Evolutionary conservation across 2,797 vertebrate genomes (phyloP).

Genomic region (Sebastolobus alascanus): DNA sequence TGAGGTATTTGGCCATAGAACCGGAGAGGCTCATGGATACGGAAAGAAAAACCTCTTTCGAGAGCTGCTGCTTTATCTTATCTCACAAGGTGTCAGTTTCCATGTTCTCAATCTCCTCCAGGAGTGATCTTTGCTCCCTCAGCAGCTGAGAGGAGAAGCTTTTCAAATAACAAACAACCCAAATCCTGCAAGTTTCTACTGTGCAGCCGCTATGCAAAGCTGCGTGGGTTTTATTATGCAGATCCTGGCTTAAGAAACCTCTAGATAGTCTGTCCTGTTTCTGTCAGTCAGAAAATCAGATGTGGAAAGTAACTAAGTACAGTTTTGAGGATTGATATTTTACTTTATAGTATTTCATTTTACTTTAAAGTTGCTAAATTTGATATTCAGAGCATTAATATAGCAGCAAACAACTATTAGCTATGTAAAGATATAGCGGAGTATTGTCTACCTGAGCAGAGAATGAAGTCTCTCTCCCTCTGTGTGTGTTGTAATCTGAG

Average conservation of each 20-base stretch:
- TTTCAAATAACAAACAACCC: constrained; percentile 35
- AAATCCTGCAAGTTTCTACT: constrained; percentile 14
- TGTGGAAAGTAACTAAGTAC: neutral
- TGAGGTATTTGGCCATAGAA: constrained; percentile 46
- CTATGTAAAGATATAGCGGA: too few species aligned
- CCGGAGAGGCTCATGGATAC: constrained; percentile 17
- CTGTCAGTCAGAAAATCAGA: neutral
- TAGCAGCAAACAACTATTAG: too few species aligned
- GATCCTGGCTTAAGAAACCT: constrained; percentile 6
- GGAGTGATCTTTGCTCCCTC: constrained; percentile 41
- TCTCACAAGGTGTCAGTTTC: constrained; percentile 55
- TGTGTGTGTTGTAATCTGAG: too few species aligned
- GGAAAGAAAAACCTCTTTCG: neutral
- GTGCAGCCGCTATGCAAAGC: constrained; percentile 1
- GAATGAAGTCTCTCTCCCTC: too few species aligned
- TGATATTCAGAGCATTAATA: too few species aligned
- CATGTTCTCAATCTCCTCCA: constrained; percentile 35
- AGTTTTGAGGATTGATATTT: neutral
- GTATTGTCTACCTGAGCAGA: too few species aligned
- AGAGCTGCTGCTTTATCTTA: constrained; percentile 54
- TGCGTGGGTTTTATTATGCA: neutral
- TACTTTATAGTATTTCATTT: neutral
- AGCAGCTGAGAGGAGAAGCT: constrained; percentile 33
- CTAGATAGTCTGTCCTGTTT: neutral
- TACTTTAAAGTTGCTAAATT: too few species aligned